These are phyloP conservation scores for Bujurquina vittata DNA, from an alignment of 2,113 vertebrate genomes.

Conservation along the genomic window DNA sequence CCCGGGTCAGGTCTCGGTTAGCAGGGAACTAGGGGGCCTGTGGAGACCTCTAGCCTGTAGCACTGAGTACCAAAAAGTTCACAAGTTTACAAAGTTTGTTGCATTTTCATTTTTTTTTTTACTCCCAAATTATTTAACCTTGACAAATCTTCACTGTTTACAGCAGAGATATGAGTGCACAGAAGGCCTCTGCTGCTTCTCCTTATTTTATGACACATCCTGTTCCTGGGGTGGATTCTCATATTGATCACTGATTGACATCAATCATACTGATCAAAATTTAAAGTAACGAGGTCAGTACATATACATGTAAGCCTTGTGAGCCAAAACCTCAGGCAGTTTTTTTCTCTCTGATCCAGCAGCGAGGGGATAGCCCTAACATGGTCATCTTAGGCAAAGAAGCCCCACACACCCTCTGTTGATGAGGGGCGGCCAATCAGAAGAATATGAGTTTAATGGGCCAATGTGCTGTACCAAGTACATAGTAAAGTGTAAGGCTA, in stretches of 20 bases:
- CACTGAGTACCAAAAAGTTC: rapidly evolving
- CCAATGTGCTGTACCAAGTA: not conserved
- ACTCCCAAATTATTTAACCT: not conserved
- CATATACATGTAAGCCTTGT: no score
- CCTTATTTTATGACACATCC: not conserved
- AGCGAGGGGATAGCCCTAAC: no score
- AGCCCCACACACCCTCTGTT: not conserved
- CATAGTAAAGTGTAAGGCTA: not conserved
- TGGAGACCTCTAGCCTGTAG: not conserved
- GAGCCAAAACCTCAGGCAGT: no score
- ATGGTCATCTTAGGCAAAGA: not conserved
- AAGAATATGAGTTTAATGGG: not conserved
- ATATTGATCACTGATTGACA: not conserved
- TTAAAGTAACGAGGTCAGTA: no score
- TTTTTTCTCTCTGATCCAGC: no score
- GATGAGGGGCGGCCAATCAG: not conserved
- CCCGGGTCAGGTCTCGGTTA: not conserved
- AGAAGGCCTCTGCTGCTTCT: not conserved
- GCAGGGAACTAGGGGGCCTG: not conserved
- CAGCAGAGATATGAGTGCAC: not conserved
- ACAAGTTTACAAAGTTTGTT: not conserved
- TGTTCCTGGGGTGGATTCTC: not conserved
- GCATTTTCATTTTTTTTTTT: no score
- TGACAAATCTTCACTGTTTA: not conserved
- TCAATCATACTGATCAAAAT: no score